phyloP scores from a whole-genome alignment of 2,888 invertebrate genomes.

The Anarsia innoxiella region DNA sequence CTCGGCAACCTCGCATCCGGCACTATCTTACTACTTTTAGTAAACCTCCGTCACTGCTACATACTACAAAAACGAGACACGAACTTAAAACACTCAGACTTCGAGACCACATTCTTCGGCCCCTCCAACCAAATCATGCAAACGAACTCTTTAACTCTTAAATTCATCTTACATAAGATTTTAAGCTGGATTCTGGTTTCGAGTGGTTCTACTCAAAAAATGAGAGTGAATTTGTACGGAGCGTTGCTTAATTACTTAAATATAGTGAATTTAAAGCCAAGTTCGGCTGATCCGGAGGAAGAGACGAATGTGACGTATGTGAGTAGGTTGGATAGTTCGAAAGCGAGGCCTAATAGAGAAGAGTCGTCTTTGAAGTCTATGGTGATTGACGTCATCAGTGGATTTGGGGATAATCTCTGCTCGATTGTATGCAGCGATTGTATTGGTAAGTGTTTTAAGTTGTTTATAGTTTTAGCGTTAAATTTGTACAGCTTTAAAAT shows the following conservation, averaged over 20 bases:
- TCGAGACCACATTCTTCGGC: constrained; percentile 62
- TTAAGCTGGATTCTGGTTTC: constrained; percentile 89
- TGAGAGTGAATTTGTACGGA: constrained; percentile 90
- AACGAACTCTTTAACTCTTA: constrained; percentile 79
- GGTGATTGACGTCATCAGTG: constrained; percentile 72
- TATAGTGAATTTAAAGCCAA: constrained; percentile 77
- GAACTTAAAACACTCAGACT: constrained; percentile 48
- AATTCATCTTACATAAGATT: constrained; percentile 83
- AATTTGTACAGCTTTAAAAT: no score
- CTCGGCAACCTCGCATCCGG: constrained; percentile 87
- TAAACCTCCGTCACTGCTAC: constrained; percentile 84
- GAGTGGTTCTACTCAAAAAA: constrained; percentile 86
- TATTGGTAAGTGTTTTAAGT: constrained; percentile 79
- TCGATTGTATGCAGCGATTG: constrained; percentile 89
- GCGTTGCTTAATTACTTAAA: constrained; percentile 87
- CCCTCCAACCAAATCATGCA: constrained; percentile 68
- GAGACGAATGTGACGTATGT: constrained; percentile 72
- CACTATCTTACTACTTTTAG: constrained; percentile 84
- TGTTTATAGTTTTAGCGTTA: no score
- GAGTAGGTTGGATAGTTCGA: constrained; percentile 79
- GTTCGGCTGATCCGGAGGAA: constrained; percentile 49
- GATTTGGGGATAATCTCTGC: constrained; percentile 87
- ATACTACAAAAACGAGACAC: constrained; percentile 67
- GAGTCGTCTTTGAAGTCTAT: constrained; percentile 56
- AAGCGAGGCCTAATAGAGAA: constrained; percentile 38